Conservation (phyloP, 2,113 vertebrate genomes). For the Oreochromis niloticus region DNA sequence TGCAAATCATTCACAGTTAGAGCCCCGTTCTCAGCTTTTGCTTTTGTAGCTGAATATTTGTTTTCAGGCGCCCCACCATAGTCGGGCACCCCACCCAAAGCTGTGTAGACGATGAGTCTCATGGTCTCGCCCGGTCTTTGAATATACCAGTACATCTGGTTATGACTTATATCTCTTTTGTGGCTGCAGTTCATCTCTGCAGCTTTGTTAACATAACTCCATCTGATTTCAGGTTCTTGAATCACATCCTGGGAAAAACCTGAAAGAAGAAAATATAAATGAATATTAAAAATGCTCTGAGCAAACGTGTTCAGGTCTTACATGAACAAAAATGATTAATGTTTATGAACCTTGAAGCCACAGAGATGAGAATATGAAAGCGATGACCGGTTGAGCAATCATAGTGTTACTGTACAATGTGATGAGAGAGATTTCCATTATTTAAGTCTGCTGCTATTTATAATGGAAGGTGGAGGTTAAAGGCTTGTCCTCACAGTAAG, state of each 20-base stretch:
- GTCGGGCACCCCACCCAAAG: fast-evolving
- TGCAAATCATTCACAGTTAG: constrained; percentile 13
- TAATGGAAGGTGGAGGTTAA: not conserved
- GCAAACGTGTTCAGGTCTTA: fast-evolving
- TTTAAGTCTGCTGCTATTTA: not conserved
- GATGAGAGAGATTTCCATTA: not conserved
- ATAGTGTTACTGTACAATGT: not conserved
- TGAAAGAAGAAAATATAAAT: not conserved
- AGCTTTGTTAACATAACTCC: not conserved
- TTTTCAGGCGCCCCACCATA: not conserved
- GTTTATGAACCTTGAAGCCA: not conserved
- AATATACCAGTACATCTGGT: too few relatives aligned
- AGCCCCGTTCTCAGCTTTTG: not conserved
- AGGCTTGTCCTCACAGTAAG: not conserved
- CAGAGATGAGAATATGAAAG: not conserved
- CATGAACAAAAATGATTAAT: fast-evolving
- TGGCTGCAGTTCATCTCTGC: not conserved
- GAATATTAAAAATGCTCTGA: fast-evolving
- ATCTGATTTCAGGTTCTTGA: constrained; percentile 3
- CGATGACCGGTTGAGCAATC: not conserved
- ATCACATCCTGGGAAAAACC: not conserved
- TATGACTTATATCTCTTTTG: too few relatives aligned
- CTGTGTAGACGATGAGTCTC: too few relatives aligned
- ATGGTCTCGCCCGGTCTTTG: too few relatives aligned
- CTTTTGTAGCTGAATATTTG: constrained; percentile 4